A percentile compares a stretch with the other conserved stretches of the same genome.
phyloP scores from a whole-genome alignment of 1,140 invertebrate species.

The Diabrotica virgifera region DNA sequence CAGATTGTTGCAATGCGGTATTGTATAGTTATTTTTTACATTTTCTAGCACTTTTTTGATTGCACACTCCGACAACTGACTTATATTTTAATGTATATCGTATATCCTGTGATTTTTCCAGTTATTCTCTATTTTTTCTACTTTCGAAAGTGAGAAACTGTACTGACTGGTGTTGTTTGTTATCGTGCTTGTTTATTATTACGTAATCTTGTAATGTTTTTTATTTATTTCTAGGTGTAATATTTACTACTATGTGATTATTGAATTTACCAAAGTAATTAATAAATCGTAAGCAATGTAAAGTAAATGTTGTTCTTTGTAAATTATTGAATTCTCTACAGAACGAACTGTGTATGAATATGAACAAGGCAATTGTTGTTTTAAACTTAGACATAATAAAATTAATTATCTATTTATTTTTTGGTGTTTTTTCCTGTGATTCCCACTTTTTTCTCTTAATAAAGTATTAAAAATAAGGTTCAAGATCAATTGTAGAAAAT shows the following conservation, averaged over 20 bases:
- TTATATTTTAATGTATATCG: too few relatives aligned
- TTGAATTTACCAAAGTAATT: neutral
- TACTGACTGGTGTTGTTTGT: neutral
- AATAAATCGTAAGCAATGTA: neutral
- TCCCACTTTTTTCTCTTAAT: too few relatives aligned
- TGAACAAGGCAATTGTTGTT: neutral
- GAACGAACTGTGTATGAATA: neutral
- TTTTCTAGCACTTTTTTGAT: too few relatives aligned
- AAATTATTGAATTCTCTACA: neutral
- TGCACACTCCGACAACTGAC: too few relatives aligned
- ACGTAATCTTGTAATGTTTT: neutral
- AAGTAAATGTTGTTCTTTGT: neutral
- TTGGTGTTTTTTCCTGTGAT: too few relatives aligned
- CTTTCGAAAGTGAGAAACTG: neutral
- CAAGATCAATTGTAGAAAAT: too few relatives aligned
- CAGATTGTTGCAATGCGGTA: too few relatives aligned
- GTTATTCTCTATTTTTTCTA: neutral
- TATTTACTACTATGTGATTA: slow-evolving; percentile 3
- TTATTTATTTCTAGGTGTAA: slow-evolving; percentile 1
- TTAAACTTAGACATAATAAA: neutral
- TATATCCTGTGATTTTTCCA: too few relatives aligned
- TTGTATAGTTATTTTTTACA: too few relatives aligned
- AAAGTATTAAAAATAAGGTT: too few relatives aligned
- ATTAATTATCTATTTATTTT: too few relatives aligned
- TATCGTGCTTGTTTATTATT: neutral